A percentile compares a stretch with the other conserved stretches of the same genome.
Conservation (phyloP, 2,113 vertebrate genomes). For the Dicaeum eximium region DNA sequence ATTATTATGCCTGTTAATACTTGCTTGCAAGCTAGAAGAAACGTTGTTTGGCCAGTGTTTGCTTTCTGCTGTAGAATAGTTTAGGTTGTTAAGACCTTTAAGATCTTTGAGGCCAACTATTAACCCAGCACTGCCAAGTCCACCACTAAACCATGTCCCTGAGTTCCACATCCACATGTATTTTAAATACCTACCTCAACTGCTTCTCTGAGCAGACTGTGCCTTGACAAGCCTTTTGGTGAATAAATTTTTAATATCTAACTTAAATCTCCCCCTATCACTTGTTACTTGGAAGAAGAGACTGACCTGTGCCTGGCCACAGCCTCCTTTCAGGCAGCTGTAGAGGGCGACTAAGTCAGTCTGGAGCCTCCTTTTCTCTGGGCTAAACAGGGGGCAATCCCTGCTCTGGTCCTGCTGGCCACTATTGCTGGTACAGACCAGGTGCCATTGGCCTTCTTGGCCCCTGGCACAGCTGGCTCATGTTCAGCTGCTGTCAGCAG, state of each 20-base stretch:
- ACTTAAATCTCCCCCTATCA: background rate
- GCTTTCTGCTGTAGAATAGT: background rate
- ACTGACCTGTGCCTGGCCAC: background rate
- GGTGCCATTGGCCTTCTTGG: background rate
- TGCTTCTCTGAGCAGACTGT: background rate
- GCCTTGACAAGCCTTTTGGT: background rate
- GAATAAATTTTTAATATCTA: background rate
- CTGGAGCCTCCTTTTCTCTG: background rate
- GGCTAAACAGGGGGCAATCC: background rate
- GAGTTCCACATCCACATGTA: accelerated
- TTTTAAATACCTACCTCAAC: background rate
- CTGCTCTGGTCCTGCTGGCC: background rate
- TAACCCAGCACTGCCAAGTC: background rate
- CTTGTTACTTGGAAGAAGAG: background rate
- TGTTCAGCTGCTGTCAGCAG: background rate
- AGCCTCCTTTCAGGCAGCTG: background rate
- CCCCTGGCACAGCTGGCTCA: background rate
- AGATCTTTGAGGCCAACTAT: background rate
- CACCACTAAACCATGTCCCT: background rate
- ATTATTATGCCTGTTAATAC: background rate
- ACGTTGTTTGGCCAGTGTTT: background rate
- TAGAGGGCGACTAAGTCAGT: background rate
- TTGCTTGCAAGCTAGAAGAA: background rate
- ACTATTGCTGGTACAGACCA: background rate
- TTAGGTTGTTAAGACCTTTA: background rate